Evolutionary conservation across 2,113 vertebrate genomes (phyloP).

Genomic region (Anarrhichthys ocellatus): DNA sequence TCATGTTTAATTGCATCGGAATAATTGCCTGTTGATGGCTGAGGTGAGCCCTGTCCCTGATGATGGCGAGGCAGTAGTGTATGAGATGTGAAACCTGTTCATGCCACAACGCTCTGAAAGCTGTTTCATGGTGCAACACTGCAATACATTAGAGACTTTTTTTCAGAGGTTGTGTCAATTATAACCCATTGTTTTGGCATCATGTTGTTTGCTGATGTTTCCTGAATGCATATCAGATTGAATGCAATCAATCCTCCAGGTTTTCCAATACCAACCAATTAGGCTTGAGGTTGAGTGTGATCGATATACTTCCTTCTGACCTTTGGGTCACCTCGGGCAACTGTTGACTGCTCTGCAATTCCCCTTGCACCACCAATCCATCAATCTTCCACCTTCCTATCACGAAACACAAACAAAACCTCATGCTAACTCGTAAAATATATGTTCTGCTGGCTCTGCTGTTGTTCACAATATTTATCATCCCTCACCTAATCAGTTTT

Average conservation of each 20-base stretch:
- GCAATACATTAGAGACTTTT: not conserved
- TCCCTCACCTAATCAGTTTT: conserved; percentile 39
- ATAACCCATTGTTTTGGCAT: not conserved
- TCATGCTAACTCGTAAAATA: conserved; percentile 31
- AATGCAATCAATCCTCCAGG: conserved; percentile 1
- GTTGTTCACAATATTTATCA: conserved; percentile 51
- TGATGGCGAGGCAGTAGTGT: conserved; percentile 34
- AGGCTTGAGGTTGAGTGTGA: conserved; percentile 33
- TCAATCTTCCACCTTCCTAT: conserved; percentile 49
- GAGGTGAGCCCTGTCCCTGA: conserved; percentile 42
- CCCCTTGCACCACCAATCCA: conserved; percentile 33
- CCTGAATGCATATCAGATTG: not conserved
- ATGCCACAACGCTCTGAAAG: conserved; percentile 7
- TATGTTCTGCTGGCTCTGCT: conserved; percentile 47
- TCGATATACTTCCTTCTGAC: conserved; percentile 52
- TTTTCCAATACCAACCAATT: conserved; percentile 45
- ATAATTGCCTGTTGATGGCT: conserved; percentile 76
- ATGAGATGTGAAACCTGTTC: conserved; percentile 54
- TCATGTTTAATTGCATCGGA: conserved; percentile 78
- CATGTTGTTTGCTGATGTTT: not conserved
- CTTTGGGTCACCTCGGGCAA: conserved; percentile 52
- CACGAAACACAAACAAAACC: conserved; percentile 46
- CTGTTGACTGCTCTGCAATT: conserved; percentile 33
- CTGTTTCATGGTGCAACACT: conserved; percentile 3
- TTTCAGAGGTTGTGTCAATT: conserved; percentile 1